Evolutionary conservation across 2,888 invertebrate species (phyloP), one percentile per base, ranked within the genome.

Genomic region (Cosmopolites sordidus): DNA sequence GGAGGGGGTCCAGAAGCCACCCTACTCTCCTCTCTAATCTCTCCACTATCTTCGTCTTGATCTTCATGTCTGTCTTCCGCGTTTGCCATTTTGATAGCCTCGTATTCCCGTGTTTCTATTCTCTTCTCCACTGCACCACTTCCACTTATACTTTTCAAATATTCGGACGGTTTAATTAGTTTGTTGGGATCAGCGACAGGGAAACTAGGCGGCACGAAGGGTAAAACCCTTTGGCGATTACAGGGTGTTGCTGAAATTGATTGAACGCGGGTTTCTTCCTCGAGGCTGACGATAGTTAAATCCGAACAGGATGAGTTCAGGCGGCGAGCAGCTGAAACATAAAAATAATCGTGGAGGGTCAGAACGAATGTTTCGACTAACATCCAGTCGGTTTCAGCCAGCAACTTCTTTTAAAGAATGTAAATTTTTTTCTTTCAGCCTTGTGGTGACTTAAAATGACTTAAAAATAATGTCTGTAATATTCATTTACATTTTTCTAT

Each of bases 181-280:
- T 87, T 84, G 75, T 92, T 87, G 55, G 88, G 83, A 73, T 84
- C 82, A 59, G 79, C 78, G 52, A 78, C 76, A 49, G 89, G 87
- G 77, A 94, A 94, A 75, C 89, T 88, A 53, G 94, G 93, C 56
- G 92, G 93, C 69, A 94, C 86, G 78, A 94, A 93, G 60, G 93
- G 90, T 62, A 92, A 78, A 63, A 84, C 90, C 71, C 90, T 81
- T 74, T 91, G 91, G 75, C 87, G 89, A 78, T 88, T 89, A 69
- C 86, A 76, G 88, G 80, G 78, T 86, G 84, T 17, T 66, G 70
- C 68, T 66, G 45, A 18, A 8, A 55, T 55, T 1, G 58, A 48
- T 15, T 43, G 76, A 71, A 48, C 57, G 12, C 45, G 41, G 48
- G 40, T 58, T 16, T 60, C 61, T 69, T 79, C 79, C 70, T 78